Conservation (phyloP, 2,888 invertebrate genomes). For the Monoplex corrugatus region DNA sequence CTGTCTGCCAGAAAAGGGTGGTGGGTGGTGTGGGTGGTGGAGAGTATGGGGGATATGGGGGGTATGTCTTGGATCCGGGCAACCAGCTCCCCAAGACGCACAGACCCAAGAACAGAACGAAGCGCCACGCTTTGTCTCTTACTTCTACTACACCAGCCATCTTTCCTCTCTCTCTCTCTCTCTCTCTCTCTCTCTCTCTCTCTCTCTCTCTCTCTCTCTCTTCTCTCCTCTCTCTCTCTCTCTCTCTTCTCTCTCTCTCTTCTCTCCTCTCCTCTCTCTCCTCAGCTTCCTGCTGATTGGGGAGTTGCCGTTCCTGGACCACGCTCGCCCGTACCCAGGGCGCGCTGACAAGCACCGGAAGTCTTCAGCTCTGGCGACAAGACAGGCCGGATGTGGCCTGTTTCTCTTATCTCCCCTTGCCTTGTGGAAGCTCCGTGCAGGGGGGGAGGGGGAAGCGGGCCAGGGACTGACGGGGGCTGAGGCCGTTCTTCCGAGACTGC, state of each 20-base stretch:
- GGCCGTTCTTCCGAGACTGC: background rate
- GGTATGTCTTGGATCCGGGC: background rate
- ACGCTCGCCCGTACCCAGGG: too few relatives aligned
- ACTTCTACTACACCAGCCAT: too few relatives aligned
- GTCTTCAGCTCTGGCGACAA: constrained; percentile 51
- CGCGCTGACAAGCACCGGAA: constrained; percentile 57
- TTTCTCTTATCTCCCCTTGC: constrained; percentile 55
- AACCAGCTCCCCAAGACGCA: too few relatives aligned
- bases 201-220: constrained; percentile 30
- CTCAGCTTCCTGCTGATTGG: background rate
- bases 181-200: background rate
- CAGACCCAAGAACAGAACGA: too few relatives aligned
- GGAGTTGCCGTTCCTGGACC: background rate
- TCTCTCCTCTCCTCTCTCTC: background rate
- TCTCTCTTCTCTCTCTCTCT: background rate
- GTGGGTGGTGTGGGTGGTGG: too few relatives aligned
- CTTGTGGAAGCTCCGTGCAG: background rate
- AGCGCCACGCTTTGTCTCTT: background rate
- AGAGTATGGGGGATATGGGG: too few relatives aligned
- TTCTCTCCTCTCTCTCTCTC: background rate
- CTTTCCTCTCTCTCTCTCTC: background rate
- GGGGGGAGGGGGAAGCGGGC: background rate
- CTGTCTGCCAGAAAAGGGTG: background rate
- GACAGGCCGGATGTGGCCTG: constrained; percentile 56
- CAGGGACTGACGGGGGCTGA: background rate